Base-by-base conservation (phyloP, 2,888 invertebrate species). In the Conchocele bisecta region DNA sequence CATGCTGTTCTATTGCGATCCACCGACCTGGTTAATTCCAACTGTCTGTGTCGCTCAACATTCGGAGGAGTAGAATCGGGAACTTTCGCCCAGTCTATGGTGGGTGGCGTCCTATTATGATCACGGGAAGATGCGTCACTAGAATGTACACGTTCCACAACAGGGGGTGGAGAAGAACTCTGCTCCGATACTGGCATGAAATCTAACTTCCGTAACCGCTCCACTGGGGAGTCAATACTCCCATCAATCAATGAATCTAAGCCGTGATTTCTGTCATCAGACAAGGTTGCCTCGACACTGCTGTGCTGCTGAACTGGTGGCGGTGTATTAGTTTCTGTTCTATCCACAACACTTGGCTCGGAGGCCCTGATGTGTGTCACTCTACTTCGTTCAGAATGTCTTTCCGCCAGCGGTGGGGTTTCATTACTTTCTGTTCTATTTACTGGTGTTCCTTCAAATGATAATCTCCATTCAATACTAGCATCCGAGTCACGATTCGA, bases 241-340 rank as follows among this genome's bases (percentile, higher is more conserved):
- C 24, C 53, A 13, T 61, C 58, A 39, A 31, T 33, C n/a, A 42
- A 54, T 26, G 51, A 48, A 17, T 65, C 51, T 50, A 75, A 75
- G n/a, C n/a, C n/a, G n/a, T n/a, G n/a, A n/a, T n/a, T n/a, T n/a
- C n/a, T n/a, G 50, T 76, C 71, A 31, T 73, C 68, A n/a, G 72
- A 76, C 3, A 76, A 58, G 3, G 76, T 65, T n/a, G 76, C 67
- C 20, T 76, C 76, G 59, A 76, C 64, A 54, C 69, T 72, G 41
- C 56, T 63, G 57, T 53, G 66, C 13, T 64, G 35, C 35, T 65
- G 65, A n/a, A 54, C 13, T 17, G 56, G 41, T 7, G 35, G 28
- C 17, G 48, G 20, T 7, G 46, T 58, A 20, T 26, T 29, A 11
- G 61, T 31, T 33, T 53, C 41, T 11, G 33, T 44, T 44, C 63